Conservation (phyloP, 2,888 invertebrate species). For the Liposcelis brunnea region DNA sequence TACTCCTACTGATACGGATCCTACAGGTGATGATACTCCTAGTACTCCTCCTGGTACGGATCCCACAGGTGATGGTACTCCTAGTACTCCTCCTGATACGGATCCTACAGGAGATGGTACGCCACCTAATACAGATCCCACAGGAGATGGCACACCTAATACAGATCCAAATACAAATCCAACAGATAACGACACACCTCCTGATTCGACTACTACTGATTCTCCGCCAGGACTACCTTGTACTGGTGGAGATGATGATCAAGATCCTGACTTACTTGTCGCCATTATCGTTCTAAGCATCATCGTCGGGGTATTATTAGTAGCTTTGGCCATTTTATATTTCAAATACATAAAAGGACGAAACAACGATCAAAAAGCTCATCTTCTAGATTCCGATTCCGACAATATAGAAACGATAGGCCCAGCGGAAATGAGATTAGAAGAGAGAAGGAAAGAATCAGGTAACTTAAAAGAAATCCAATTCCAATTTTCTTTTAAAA, state of each 20-base stretch:
- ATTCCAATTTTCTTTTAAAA: too few relatives aligned
- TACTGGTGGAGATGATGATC: not conserved
- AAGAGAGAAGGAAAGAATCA: too few relatives aligned
- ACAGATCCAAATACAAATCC: too few relatives aligned
- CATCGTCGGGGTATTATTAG: not conserved
- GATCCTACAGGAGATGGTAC: not conserved
- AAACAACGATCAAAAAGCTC: not conserved
- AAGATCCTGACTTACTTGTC: not conserved
- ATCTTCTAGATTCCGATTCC: not conserved
- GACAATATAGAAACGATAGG: too few relatives aligned
- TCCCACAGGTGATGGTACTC: not conserved
- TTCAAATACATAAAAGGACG: not conserved
- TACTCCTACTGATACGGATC: too few relatives aligned
- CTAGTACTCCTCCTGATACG: not conserved
- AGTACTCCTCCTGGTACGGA: not conserved
- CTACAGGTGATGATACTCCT: too few relatives aligned
- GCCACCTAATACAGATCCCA: not conserved
- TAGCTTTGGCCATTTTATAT: not conserved
- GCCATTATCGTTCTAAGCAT: not conserved
- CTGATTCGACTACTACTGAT: too few relatives aligned
- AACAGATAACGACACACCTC: too few relatives aligned
- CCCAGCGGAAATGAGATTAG: too few relatives aligned
- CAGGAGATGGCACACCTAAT: too few relatives aligned
- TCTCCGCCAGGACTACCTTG: too few relatives aligned
- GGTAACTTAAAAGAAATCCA: too few relatives aligned